Evolutionary conservation across 2,888 invertebrate species (phyloP), one percentile per base, ranked within the genome.

Genomic region (Cecidostiba fungosa): DNA sequence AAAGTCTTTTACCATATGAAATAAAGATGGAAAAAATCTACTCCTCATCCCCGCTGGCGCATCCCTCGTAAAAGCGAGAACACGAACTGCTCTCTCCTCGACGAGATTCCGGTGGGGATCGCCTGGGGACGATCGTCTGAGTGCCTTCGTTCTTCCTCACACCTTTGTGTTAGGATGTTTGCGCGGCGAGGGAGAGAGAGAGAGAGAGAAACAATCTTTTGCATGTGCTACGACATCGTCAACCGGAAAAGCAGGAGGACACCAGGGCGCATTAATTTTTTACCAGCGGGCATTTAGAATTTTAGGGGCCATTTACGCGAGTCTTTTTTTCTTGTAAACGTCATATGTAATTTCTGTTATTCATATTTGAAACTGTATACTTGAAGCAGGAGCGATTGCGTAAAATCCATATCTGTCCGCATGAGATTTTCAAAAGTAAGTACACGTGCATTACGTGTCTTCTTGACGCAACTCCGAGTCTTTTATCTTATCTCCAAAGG

Each of bases 71-170:
- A 66, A 66, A 66, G 66, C 23, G 66, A 66, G 29, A 29, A 23
- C 26, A 26, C 62, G 23, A 26, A 29, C 66, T 26, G 26, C 66
- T 66, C 16, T 26, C 12, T 14, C 2, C 26, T 12, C 66, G 66
- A 29, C 66, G 29, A 16, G 66, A 66, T 66, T 66, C 29, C 26
- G 6, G 19, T n/a, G n/a, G 54, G n/a, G 54, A 59, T 59, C 54
- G 26, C 66, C 66, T 29, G 66, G 66, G 66, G 66, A 66, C 66
- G 66, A 66, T 59, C n/a, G 54, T 59, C 54, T 59, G 66, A 66
- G 29, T 66, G 16, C 3, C 66, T 66, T 3, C 54, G 54, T 66
- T 8, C 29, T 12, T 16, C 12, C 66, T 23, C 29, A 1, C 66
- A 12, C 29, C 66, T 66, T 66, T 66, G 14, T 16, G 66, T 43